Percentiles rank a stretch among this genome's conserved stretches.
Evolutionary conservation across 1,140 invertebrate species (phyloP).

Genomic region (Orchesella cincta): DNA sequence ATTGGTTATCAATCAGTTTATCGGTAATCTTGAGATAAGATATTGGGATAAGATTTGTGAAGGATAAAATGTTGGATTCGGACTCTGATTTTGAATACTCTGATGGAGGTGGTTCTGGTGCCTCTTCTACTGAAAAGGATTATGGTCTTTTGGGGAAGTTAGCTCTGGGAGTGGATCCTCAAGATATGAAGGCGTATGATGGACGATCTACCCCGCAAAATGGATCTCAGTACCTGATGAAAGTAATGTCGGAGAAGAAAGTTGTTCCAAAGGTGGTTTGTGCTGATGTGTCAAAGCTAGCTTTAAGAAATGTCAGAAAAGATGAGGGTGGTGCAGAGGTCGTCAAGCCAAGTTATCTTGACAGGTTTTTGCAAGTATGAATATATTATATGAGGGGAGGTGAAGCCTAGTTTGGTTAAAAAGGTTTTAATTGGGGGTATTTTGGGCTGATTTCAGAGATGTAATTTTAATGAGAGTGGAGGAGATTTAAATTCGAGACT

Average conservation of each 20-base stretch:
- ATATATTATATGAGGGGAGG: too few species aligned
- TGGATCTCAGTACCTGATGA: conserved; percentile 43
- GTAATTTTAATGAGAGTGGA: not conserved
- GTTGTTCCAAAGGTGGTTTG: conserved; percentile 35
- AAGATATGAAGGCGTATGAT: conserved; percentile 39
- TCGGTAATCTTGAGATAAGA: too few species aligned
- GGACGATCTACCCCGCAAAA: conserved; percentile 30
- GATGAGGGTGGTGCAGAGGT: not conserved
- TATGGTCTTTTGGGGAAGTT: not conserved
- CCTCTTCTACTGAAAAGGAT: not conserved
- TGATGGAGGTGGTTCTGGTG: not conserved
- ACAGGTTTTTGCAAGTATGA: conserved; percentile 9
- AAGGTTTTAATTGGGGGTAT: not conserved
- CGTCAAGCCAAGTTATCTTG: not conserved
- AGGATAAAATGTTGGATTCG: conserved; percentile 5
- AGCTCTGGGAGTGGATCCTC: conserved; percentile 19
- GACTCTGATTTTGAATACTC: conserved; percentile 12
- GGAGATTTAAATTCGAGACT: not conserved
- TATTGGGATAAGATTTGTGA: too few species aligned
- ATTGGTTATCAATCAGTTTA: too few species aligned
- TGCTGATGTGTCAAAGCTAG: conserved; percentile 19
- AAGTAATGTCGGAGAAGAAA: conserved; percentile 39
- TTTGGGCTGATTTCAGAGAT: not conserved
- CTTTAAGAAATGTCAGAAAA: not conserved
- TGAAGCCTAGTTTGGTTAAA: too few species aligned